Conservation (phyloP, 2,113 vertebrate genomes). For the Redunca redunca region DNA sequence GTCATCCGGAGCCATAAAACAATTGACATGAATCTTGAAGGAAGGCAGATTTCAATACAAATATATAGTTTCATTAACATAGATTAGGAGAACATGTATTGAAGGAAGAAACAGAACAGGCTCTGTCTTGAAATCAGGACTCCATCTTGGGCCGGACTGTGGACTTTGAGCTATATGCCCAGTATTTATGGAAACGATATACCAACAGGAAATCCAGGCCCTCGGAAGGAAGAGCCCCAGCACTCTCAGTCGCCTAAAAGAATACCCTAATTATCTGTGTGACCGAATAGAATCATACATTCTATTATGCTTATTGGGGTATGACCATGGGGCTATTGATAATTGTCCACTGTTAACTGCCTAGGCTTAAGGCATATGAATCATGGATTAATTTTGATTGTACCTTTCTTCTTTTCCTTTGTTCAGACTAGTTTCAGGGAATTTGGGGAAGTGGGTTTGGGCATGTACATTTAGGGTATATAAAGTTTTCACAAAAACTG, state of each 20-base stretch:
- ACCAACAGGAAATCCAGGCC: background rate
- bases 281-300: background rate
- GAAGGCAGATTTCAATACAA: background rate
- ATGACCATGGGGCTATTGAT: background rate
- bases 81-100: background rate
- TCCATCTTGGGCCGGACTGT: background rate
- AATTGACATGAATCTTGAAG: background rate
- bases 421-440: background rate
- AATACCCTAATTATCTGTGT: background rate
- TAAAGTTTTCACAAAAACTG: background rate
- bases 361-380: background rate
- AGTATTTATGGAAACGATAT: background rate
- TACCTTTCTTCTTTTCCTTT: background rate
- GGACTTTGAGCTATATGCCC: background rate
- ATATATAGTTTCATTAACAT: background rate
- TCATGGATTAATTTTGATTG: background rate
- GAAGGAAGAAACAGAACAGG: background rate
- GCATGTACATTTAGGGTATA: background rate
- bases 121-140: background rate
- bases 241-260: background rate
- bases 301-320: background rate
- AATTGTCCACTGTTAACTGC: background rate
- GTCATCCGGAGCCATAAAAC: background rate
- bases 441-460: background rate
- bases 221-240: background rate